Percentiles rank a stretch among this genome's conserved stretches.
phyloP scores from a whole-genome alignment of 2,797 vertebrate genomes.

The Streptopelia turtur region DNA sequence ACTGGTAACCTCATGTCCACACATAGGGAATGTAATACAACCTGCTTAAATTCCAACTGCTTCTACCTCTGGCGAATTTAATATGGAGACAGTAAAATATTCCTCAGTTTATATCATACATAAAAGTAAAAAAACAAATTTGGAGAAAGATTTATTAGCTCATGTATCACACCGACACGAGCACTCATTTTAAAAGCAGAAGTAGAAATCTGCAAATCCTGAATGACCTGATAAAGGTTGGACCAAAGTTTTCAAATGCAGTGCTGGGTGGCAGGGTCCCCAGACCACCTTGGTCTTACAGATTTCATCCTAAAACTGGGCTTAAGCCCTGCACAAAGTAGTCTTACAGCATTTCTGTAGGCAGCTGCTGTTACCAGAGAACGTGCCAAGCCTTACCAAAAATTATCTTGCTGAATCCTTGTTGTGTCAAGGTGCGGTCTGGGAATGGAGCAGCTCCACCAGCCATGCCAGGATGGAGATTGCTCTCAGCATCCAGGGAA shows the following conservation, averaged over 20 bases:
- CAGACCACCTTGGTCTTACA: not conserved
- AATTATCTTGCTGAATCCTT: not conserved
- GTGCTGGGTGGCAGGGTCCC: not conserved
- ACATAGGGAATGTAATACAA: not conserved
- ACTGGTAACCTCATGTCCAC: not conserved
- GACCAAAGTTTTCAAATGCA: not conserved
- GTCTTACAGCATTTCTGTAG: not conserved
- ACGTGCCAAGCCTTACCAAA: not conserved
- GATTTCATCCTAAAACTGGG: not conserved
- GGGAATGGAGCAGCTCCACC: not conserved
- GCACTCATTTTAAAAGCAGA: not conserved
- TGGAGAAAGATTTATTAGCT: not conserved
- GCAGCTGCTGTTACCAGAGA: not conserved
- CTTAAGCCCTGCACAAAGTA: not conserved
- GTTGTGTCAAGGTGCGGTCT: not conserved
- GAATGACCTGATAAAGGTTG: not conserved
- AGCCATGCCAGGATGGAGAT: not conserved
- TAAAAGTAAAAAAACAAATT: not conserved
- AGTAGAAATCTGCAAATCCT: not conserved
- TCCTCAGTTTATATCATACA: not conserved
- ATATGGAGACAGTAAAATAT: not conserved
- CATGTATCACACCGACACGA: not conserved
- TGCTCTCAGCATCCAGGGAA: not conserved
- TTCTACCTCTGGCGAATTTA: not conserved
- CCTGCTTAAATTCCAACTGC: not conserved